These are phyloP conservation scores for Lottia scabra DNA, from an alignment of 2,888 invertebrate species.

Conservation along the genomic window DNA sequence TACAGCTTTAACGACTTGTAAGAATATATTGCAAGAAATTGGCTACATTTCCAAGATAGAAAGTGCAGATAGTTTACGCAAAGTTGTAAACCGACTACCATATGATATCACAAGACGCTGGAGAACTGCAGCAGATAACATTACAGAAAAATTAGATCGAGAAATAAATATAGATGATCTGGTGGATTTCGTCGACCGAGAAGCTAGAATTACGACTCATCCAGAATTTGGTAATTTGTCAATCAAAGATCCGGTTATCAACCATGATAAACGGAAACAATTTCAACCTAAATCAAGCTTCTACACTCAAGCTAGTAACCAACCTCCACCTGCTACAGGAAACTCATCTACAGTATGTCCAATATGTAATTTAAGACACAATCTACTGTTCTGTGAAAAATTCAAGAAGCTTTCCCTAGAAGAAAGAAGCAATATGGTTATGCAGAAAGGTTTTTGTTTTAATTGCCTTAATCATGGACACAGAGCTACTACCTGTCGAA, in stretches of 20 bases:
- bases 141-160: slow-evolving; percentile 7
- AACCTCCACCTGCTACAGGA: not conserved
- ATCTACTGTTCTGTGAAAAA: not conserved
- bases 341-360: not conserved
- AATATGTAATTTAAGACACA: not conserved
- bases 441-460: not conserved
- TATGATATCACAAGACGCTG: slow-evolving; percentile 24
- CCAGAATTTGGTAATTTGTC: not conserved
- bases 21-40: slow-evolving; percentile 21
- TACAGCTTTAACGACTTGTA: slow-evolving; percentile 26
- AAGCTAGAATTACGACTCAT: not conserved
- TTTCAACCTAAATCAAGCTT: not conserved
- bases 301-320: not conserved
- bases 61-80: slow-evolving; percentile 24
- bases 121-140: slow-evolving; percentile 13
- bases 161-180: slow-evolving; percentile 5
- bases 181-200: not conserved
- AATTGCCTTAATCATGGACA: not conserved
- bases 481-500: not conserved
- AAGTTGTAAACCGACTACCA: slow-evolving; percentile 22
- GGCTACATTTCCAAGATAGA: slow-evolving; percentile 1
- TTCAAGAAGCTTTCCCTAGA: not conserved
- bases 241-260: not conserved
- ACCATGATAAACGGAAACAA: not conserved
- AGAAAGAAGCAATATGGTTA: not conserved